Base-by-base conservation (phyloP, 1,140 invertebrate species). In the Adoxophyes honmai region DNA sequence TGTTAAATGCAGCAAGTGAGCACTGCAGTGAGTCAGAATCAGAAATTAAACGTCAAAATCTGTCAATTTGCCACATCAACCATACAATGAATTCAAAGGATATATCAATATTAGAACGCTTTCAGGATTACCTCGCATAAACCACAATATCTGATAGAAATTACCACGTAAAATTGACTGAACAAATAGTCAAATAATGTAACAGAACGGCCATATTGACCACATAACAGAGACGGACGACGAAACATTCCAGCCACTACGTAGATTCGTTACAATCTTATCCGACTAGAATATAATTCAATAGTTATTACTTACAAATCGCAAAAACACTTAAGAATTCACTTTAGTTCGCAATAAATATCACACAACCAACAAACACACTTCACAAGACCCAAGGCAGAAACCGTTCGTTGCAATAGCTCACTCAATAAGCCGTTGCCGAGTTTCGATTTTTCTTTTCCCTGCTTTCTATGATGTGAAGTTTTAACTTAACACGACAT, bases 151-250 rank as follows among this genome's bases (percentile, higher is more conserved):
- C n/a, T 52, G 34, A 18, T 6, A 9, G 0, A 8, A 38, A 56
- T 44, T 44, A 16, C 33, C 34, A 21, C 35, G 34, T 37, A 52
- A 56, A 59, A 55, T 36, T 57, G 34, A 55, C 51, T 34, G 28
- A 55, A 60, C 55, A 68, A 70, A 60, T 59, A 39, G 57, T 56
- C 15, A 57, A 75, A 76, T 80, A 79, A 66, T 77, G 68, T 66
- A 78, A 59, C 62, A 72, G 77, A 85, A 86, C 85, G 83, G 85
- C 85, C 85, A 88, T 88, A 88, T 88, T 88, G 85, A 85, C 83
- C 78, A 64, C 52, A 60, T 52, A 60, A 60, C 52, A 38, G 34
- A 51, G 10, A 34, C 39, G 39, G 33, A 36, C 39, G 37, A 44
- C 33, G 42, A 53, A 53, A 53, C 34, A 53, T 35, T 53, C 34